phyloP scores from a whole-genome alignment of 2,113 vertebrate genomes.

The Rostratula benghalensis region DNA sequence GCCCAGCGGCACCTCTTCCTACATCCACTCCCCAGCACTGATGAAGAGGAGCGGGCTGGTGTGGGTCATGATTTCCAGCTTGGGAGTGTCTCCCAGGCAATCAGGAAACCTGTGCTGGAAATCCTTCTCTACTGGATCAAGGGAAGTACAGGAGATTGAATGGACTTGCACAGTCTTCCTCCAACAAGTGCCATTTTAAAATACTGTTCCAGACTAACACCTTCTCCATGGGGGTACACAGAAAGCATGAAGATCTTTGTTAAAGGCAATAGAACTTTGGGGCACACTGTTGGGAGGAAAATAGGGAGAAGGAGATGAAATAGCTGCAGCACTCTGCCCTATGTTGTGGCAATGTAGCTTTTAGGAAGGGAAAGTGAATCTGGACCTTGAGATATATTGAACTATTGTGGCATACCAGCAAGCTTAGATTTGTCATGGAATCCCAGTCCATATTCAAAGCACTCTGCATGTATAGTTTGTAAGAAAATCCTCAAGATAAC shows the following conservation, averaged over 20 bases:
- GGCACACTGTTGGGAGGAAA: background rate
- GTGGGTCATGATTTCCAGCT: background rate
- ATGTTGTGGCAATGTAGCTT: background rate
- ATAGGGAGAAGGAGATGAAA: background rate
- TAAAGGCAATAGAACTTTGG: background rate
- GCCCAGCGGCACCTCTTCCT: background rate
- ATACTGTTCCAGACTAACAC: background rate
- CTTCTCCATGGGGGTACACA: background rate
- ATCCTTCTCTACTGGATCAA: background rate
- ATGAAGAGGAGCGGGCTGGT: background rate
- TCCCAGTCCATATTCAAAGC: slow-evolving; percentile 38
- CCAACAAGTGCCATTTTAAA: background rate
- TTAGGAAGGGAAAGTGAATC: slow-evolving; percentile 13
- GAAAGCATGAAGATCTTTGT: background rate
- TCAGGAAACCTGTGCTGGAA: background rate
- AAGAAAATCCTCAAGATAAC: slow-evolving; percentile 9
- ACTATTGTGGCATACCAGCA: background rate
- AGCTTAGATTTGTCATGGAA: background rate
- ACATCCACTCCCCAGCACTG: background rate
- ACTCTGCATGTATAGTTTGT: background rate
- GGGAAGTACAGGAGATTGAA: background rate
- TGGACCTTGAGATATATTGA: slow-evolving; percentile 13
- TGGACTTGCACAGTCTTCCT: background rate
- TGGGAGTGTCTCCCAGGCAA: background rate
- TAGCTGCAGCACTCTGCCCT: background rate